A percentile compares a stretch with the other conserved stretches of the same genome.
Evolutionary conservation across 2,113 vertebrate genomes (phyloP).

Genomic region (Otis tarda): DNA sequence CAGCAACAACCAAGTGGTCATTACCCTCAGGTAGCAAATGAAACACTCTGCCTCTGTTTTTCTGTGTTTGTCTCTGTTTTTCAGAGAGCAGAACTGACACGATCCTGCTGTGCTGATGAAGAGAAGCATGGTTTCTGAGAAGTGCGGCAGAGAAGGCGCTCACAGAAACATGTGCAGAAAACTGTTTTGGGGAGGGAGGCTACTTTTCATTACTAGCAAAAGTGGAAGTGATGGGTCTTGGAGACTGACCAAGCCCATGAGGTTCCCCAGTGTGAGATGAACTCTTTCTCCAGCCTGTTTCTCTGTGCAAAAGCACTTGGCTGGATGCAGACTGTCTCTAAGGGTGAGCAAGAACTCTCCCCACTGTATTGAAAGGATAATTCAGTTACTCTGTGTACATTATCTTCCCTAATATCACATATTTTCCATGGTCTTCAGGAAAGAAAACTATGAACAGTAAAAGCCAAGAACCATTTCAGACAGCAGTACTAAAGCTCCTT

Average conservation of each 20-base stretch:
- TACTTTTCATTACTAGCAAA: neutral
- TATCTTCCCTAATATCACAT: neutral
- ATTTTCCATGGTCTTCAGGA: neutral
- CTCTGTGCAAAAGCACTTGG: neutral
- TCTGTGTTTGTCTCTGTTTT: neutral
- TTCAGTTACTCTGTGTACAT: neutral
- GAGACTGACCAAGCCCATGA: neutral
- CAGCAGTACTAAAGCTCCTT: neutral
- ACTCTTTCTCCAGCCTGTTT: neutral
- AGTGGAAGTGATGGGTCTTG: neutral
- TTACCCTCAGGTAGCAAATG: neutral
- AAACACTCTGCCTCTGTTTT: neutral
- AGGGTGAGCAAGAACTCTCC: neutral
- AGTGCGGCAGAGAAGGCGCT: neutral
- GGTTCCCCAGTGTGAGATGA: neutral
- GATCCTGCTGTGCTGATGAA: neutral
- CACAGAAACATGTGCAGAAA: neutral
- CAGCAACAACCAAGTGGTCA: neutral
- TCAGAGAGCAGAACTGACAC: neutral
- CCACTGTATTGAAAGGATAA: neutral
- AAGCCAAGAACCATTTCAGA: constrained; percentile 10
- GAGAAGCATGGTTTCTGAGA: neutral
- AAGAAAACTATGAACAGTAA: neutral
- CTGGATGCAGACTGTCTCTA: neutral
- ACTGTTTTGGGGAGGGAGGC: neutral